Conservation (phyloP, 2,113 vertebrate species). For the Gymnogyps californianus region DNA sequence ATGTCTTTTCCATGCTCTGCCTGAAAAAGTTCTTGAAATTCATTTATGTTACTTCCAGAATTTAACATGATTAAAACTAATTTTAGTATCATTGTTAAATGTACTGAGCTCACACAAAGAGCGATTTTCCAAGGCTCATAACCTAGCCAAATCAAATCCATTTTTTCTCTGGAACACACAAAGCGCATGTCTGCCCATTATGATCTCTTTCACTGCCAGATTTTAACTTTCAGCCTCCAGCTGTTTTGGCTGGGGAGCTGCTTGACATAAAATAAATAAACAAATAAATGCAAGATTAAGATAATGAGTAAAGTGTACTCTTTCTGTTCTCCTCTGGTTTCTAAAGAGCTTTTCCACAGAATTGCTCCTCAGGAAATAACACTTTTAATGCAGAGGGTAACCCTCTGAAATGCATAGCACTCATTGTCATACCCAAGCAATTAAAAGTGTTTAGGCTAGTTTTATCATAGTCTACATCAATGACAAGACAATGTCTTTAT, state of each 20-base stretch:
- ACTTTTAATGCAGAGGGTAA: neutral
- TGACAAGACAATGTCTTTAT: neutral
- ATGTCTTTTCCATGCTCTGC: neutral
- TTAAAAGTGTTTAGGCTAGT: neutral
- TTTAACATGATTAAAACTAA: neutral
- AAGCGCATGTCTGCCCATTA: neutral
- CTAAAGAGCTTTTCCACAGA: neutral
- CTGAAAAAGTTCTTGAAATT: neutral
- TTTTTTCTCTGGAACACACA: neutral
- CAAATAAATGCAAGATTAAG: neutral
- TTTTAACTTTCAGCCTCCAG: conserved; percentile 36
- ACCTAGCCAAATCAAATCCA: neutral
- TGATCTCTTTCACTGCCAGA: neutral
- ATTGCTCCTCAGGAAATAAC: neutral
- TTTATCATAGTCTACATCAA: neutral
- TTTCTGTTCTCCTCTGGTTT: neutral
- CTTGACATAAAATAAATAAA: conserved; percentile 4
- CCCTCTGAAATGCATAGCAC: neutral
- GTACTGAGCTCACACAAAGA: neutral
- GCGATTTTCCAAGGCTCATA: neutral
- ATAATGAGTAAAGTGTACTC: neutral
- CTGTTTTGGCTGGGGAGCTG: neutral
- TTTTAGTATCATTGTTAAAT: neutral
- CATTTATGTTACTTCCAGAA: neutral
- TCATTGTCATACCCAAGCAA: neutral